These are phyloP conservation scores for Lepus oiostolus DNA, from an alignment of 2,797 vertebrate genomes.

Conservation along the genomic window DNA sequence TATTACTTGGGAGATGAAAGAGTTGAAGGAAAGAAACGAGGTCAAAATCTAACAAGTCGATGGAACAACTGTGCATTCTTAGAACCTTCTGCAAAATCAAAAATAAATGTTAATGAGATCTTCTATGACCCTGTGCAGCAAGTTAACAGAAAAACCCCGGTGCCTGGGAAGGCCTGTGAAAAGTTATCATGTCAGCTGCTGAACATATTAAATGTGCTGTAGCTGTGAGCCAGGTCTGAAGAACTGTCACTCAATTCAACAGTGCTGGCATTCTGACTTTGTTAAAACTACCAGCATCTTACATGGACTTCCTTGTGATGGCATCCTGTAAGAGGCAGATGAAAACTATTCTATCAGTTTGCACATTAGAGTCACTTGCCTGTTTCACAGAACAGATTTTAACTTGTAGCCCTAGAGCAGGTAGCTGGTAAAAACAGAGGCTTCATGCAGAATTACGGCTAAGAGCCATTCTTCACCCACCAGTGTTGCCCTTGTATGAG, in stretches of 20 bases:
- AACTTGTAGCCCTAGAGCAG: constrained; percentile 93
- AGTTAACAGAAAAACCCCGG: constrained; percentile 97
- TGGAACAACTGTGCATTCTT: constrained; percentile 96
- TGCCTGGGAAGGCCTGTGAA: constrained; percentile 94
- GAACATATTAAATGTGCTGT: constrained; percentile 93
- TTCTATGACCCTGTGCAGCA: constrained; percentile 96
- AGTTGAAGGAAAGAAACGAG: constrained; percentile 95
- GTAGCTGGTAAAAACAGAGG: constrained; percentile 94
- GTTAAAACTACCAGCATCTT: constrained; percentile 94
- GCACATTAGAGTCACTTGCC: constrained; percentile 94
- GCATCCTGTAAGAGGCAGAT: constrained; percentile 93
- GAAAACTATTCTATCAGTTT: constrained; percentile 94
- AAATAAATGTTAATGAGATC: constrained; percentile 89
- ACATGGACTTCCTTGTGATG: constrained; percentile 96
- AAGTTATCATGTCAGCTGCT: constrained; percentile 95
- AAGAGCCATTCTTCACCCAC: constrained; percentile 93
- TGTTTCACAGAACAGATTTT: constrained; percentile 94
- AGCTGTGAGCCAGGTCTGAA: constrained; percentile 96
- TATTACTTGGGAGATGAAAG: constrained; percentile 96
- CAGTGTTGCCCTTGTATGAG: constrained; percentile 93
- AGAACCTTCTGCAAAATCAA: not conserved
- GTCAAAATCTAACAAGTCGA: constrained; percentile 94
- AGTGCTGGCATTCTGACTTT: constrained; percentile 97
- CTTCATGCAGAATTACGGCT: constrained; percentile 95
- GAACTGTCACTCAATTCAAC: constrained; percentile 93